Base-by-base conservation (phyloP, 2,113 vertebrate species). In the Trogon surrucura region DNA sequence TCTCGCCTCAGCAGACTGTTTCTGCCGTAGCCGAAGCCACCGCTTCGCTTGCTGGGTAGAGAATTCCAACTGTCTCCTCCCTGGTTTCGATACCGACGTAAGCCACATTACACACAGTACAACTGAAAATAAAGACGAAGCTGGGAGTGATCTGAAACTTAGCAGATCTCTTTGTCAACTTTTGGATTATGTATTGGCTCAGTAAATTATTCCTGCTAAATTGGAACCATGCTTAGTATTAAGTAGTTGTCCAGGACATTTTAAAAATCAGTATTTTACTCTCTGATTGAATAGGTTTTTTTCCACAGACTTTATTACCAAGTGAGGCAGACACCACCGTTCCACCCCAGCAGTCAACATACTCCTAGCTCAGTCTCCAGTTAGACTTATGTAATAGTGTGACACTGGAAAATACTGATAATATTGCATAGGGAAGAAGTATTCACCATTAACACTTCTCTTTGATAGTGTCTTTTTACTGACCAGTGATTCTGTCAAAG, bases 1-100 rank as follows among this genome's bases (percentile, higher is more conserved):
- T 36, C n/a, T 66, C 0, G 0, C 41, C 54, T 56, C 29, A 41
- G 9, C 6, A 67, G 53, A 29, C 38, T 74, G 4, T 32, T 58
- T 56, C 62, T 74, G 62, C 51, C 18, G 16, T 51, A 45, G 65
- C 60, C 51, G 66, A 41, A 80, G 45, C 38, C 69, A 61, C 61
- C 34, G 14, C 53, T 74, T 61, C 21, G 48, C n/a, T 67, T 3
- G 0, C 16, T 78, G 13, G 22, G 3, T 2, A 29, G 47, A 48
- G 47, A 66, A 22, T 57, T 38, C 23, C 32, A 38, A 26, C 41
- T 48, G 47, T 58, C 21, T 45, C 12, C 36, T 58, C 44, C 27
- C 16, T 25, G 34, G 4, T 82, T 81, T 53, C 12, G 4, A 21
- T 7, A 2, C 23, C 29, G 56, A 10, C 4, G 2, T 29, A 27